Percentiles rank a stretch among this genome's conserved stretches.
Evolutionary conservation across 1,140 invertebrate genomes (phyloP).

Genomic region (Drosophila quadrilineata): DNA sequence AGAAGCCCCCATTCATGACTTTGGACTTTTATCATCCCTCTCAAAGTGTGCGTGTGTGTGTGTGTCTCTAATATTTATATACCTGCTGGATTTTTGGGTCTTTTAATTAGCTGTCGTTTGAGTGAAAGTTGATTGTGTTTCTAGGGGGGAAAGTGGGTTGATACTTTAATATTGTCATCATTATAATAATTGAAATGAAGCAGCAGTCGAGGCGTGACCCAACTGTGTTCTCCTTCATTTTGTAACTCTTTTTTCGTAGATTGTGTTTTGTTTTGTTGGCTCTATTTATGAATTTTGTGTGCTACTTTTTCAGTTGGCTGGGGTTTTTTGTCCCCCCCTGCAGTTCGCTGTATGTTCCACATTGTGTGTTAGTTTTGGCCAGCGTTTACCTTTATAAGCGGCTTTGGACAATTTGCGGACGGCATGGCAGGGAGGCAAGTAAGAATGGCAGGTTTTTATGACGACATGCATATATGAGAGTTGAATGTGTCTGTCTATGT

Average conservation of each 20-base stretch:
- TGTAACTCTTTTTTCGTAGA: slow-evolving; percentile 27
- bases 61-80: not conserved
- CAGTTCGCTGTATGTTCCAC: no score
- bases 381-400: slow-evolving; percentile 78
- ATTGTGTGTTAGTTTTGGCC: slow-evolving; percentile 73
- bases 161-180: slow-evolving; percentile 72
- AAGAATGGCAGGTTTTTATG: no score
- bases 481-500: slow-evolving; percentile 19
- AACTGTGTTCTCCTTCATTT: slow-evolving; percentile 2
- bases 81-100: slow-evolving; percentile 38
- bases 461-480: not conserved
- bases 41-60: not conserved
- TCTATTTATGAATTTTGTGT: slow-evolving; percentile 51
- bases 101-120: slow-evolving; percentile 63
- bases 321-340: slow-evolving; percentile 32
- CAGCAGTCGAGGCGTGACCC: slow-evolving; percentile 44
- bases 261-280: no score
- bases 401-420: slow-evolving; percentile 69
- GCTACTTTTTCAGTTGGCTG: slow-evolving; percentile 56
- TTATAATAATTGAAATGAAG: slow-evolving; percentile 73
- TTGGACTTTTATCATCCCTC: slow-evolving; percentile 48
- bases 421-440: slow-evolving; percentile 5
- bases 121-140: not conserved
- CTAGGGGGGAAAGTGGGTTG: slow-evolving; percentile 33
- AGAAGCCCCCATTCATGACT: slow-evolving; percentile 41